Evolutionary conservation across 1,140 invertebrate species (phyloP).

Genomic region (Orchestia grillus): DNA sequence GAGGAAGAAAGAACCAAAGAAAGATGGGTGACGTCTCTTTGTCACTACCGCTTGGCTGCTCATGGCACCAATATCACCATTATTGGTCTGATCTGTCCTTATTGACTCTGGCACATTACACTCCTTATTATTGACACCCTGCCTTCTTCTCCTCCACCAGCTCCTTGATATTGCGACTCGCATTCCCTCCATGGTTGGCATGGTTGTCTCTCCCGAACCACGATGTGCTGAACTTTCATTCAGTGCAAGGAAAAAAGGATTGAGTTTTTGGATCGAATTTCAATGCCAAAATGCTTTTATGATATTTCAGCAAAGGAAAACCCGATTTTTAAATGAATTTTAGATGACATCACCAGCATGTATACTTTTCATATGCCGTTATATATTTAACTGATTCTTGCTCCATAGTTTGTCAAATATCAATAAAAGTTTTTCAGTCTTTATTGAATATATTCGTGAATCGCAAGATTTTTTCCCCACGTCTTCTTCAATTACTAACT

Average conservation of each 20-base stretch:
- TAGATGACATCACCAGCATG: neutral
- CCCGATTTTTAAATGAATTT: neutral
- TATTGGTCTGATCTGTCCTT: conserved; percentile 54
- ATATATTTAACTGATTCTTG: no score
- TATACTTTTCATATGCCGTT: neutral
- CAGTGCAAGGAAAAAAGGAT: no score
- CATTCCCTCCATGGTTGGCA: neutral
- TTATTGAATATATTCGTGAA: neutral
- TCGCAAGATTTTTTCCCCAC: neutral
- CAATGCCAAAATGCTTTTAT: neutral
- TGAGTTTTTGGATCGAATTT: neutral
- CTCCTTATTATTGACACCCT: conserved; percentile 53
- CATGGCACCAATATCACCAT: conserved; percentile 54
- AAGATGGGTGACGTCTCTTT: neutral
- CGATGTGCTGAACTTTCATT: no score
- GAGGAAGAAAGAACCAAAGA: neutral
- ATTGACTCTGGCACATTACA: conserved; percentile 50
- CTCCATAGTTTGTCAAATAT: no score
- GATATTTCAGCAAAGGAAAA: neutral
- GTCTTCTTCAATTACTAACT: neutral
- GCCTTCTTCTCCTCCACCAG: neutral
- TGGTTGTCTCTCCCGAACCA: neutral
- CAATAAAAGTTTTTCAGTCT: neutral
- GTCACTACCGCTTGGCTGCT: conserved; percentile 35
- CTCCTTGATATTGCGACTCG: neutral